Conservation (phyloP, 2,113 vertebrate species). For the Urocitellus parryii region DNA sequence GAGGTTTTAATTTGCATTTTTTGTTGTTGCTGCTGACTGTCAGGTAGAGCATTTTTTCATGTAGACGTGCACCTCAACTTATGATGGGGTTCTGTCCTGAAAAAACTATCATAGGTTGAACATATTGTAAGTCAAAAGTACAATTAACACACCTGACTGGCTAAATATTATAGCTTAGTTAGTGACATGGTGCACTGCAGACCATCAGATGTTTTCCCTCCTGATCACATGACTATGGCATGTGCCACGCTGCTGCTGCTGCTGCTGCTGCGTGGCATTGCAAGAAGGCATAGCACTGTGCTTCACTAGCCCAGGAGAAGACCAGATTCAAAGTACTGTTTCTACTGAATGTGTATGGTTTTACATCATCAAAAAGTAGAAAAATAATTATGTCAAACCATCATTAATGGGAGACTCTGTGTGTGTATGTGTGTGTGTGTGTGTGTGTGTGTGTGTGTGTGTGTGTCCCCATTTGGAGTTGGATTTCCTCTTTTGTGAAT, state of each 20-base stretch:
- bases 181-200: not conserved
- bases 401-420: not conserved
- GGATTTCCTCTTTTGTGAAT: not conserved
- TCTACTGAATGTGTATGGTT: too few species aligned
- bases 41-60: not conserved
- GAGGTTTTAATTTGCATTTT: not conserved
- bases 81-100: not conserved
- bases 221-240: not conserved
- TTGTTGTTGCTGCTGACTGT: not conserved
- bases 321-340: not conserved
- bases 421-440: not conserved
- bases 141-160: not conserved
- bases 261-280: not conserved
- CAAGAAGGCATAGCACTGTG: not conserved
- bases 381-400: not conserved
- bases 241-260: too few species aligned
- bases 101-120: not conserved
- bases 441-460: not conserved
- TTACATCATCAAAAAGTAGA: not conserved
- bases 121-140: not conserved
- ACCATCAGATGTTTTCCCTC: not conserved
- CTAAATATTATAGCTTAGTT: not conserved
- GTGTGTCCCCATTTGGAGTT: not conserved
- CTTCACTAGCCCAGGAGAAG: not conserved
- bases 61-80: not conserved